phyloP scores from a whole-genome alignment of 2,113 vertebrate species.

The Halichoerus grypus region DNA sequence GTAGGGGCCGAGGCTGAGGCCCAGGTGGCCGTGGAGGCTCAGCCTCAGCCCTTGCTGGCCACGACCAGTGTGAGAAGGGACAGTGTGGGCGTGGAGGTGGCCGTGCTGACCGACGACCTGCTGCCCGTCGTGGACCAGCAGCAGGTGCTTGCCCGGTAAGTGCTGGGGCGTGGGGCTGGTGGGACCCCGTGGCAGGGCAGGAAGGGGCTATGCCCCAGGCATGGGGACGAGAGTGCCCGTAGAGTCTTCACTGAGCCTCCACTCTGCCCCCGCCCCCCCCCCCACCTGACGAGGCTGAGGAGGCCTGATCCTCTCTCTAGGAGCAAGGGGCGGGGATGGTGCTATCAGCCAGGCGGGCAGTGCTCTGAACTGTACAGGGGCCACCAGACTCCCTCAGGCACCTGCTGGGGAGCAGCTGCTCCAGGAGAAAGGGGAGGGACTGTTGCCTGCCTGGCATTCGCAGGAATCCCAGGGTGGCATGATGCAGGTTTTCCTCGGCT shows the following conservation, averaged over 20 bases:
- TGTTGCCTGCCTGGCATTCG: rapidly evolving
- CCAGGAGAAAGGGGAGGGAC: neutral
- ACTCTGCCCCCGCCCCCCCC: neutral
- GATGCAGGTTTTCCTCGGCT: neutral
- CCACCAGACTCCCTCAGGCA: neutral
- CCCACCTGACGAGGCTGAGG: rapidly evolving
- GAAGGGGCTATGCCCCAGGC: neutral
- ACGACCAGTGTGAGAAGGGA: neutral
- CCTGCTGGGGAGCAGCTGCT: neutral
- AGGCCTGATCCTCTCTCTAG: neutral
- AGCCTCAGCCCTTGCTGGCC: neutral
- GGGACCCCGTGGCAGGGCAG: rapidly evolving
- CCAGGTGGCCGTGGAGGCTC: conserved; percentile 40
- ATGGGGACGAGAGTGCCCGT: neutral
- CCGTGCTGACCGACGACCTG: neutral
- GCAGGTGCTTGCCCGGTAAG: conserved; percentile 92
- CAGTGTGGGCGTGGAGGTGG: conserved; percentile 32
- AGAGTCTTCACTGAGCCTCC: neutral
- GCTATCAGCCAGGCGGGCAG: neutral
- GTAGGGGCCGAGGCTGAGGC: neutral
- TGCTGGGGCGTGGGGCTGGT: neutral
- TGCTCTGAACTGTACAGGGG: neutral
- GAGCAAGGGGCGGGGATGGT: neutral
- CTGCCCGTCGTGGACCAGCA: conserved; percentile 87
- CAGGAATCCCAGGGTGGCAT: neutral